Evolutionary conservation across 2,797 vertebrate genomes (phyloP).

Genomic region (Diplodus sargus): DNA sequence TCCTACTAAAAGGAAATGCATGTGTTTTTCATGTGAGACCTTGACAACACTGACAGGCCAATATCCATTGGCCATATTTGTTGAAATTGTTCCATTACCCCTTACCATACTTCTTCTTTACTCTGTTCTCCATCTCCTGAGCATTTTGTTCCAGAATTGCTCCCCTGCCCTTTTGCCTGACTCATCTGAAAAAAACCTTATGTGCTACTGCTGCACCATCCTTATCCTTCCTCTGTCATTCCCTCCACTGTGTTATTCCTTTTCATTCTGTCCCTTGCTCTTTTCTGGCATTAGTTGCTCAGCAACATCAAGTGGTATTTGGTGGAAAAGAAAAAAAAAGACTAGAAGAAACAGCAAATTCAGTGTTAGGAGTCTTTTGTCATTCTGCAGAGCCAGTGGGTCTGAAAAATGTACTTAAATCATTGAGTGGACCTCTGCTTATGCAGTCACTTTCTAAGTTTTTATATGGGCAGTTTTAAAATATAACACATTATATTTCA

Average conservation of each 20-base stretch:
- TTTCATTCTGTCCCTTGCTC: constrained; percentile 49
- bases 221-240: constrained; percentile 46
- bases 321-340: constrained; percentile 33
- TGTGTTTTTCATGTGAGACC: constrained; percentile 17
- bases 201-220: constrained; percentile 21
- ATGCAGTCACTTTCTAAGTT: constrained; percentile 21
- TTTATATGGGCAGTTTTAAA: not conserved
- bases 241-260: constrained; percentile 38
- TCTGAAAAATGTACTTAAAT: constrained; percentile 36
- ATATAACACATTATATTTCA: not conserved
- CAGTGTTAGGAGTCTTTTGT: constrained; percentile 42
- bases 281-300: constrained; percentile 74
- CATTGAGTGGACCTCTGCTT: constrained; percentile 7
- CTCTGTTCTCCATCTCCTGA: constrained; percentile 5
- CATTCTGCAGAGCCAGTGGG: constrained; percentile 26
- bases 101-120: not conserved
- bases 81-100: not conserved
- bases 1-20: not conserved
- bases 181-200: constrained; percentile 31
- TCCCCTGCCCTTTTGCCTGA: constrained; percentile 27
- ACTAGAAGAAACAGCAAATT: constrained; percentile 47
- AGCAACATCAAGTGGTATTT: constrained; percentile 71
- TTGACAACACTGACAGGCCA: constrained; percentile 8
- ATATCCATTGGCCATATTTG: not conserved
- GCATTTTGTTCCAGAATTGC: constrained; percentile 28